These are phyloP conservation scores for Sebastes fasciatus DNA, from an alignment of 2,113 vertebrate genomes.

Conservation along the genomic window DNA sequence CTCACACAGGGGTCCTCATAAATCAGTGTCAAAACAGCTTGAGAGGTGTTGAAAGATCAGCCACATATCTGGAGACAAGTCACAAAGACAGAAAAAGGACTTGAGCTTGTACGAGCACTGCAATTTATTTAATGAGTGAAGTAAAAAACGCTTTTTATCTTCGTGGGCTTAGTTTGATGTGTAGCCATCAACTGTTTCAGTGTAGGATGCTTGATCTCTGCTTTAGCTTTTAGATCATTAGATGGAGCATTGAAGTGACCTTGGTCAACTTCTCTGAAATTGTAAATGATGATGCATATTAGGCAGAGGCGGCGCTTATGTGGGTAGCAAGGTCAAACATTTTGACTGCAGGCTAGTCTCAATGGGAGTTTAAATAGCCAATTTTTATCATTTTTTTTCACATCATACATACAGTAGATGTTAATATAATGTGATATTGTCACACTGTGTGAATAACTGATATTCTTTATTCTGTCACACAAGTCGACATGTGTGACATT, in stretches of 20 bases:
- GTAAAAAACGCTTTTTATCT: background rate
- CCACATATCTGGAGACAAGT: constrained; percentile 1
- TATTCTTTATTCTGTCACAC: background rate
- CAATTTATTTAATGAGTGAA: constrained; percentile 2
- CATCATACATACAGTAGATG: background rate
- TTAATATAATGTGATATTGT: background rate
- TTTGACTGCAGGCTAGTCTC: constrained; percentile 11
- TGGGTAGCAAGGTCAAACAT: constrained; percentile 40
- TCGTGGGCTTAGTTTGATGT: background rate
- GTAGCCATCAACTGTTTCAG: background rate
- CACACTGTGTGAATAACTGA: background rate
- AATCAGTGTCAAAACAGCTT: constrained; percentile 42
- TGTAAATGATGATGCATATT: constrained; percentile 31
- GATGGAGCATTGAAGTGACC: constrained; percentile 26
- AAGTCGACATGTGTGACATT: background rate
- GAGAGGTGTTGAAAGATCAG: constrained; percentile 32
- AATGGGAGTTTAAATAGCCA: constrained; percentile 1
- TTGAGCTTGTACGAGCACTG: background rate
- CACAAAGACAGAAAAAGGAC: constrained; percentile 27
- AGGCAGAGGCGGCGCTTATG: constrained; percentile 23
- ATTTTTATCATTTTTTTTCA: background rate
- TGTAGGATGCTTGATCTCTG: background rate
- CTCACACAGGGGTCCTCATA: constrained; percentile 41
- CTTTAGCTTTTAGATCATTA: constrained; percentile 34
- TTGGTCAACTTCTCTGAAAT: constrained; percentile 35